These are phyloP conservation scores for Hestina assimilis DNA, from an alignment of 1,140 invertebrate genomes.

Conservation along the genomic window DNA sequence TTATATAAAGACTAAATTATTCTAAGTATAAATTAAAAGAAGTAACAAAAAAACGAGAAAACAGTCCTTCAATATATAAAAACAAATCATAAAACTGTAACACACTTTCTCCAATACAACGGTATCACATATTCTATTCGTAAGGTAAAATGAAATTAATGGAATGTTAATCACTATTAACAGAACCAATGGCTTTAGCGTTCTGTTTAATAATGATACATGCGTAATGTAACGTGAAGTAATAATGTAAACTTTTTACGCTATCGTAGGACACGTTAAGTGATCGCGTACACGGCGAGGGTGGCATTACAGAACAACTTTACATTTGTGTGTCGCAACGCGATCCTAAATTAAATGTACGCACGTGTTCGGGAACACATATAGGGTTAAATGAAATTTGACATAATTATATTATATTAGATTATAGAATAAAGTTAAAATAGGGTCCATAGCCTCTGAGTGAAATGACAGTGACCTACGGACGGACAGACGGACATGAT, in stretches of 20 bases:
- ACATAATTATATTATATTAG: no score
- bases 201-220: conserved; percentile 9
- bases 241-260: conserved; percentile 2
- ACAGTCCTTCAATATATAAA: neutral
- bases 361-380: conserved; percentile 17
- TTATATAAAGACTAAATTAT: no score
- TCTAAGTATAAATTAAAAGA: no score
- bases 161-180: conserved; percentile 13
- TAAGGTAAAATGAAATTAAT: conserved; percentile 14
- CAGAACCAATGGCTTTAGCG: neutral
- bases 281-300: conserved; percentile 20
- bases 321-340: conserved; percentile 6
- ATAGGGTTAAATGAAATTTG: conserved; percentile 10
- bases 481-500: no score
- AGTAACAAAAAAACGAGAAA: neutral
- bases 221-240: conserved; percentile 14
- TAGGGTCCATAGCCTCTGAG: no score
- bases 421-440: no score
- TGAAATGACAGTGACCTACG: no score
- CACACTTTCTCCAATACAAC: conserved; percentile 2
- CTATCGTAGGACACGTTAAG: conserved; percentile 13
- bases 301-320: conserved; percentile 1
- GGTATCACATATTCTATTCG: neutral
- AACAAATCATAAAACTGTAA: neutral
- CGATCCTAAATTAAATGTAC: neutral